Conservation (phyloP, 2,113 vertebrate genomes). For the Caranx melampygus region DNA sequence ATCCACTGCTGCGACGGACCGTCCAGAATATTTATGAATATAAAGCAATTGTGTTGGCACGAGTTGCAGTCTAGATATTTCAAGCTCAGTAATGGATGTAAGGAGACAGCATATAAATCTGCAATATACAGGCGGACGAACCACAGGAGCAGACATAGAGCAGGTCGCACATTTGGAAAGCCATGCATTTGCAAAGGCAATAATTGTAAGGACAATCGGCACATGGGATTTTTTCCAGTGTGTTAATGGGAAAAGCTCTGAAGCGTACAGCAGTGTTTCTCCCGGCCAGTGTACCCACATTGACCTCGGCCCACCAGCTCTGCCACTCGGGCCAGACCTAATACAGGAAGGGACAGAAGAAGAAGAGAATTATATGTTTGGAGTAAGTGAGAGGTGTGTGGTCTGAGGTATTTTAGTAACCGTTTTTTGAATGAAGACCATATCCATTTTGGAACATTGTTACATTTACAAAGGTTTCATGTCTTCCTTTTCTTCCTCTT, state of each 20-base stretch:
- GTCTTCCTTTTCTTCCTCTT: not conserved
- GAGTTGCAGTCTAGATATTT: constrained; percentile 49
- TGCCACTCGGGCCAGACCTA: constrained; percentile 16
- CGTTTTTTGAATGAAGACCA: constrained; percentile 12
- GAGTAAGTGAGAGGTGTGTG: not conserved
- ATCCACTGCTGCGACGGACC: constrained; percentile 7
- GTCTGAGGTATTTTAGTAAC: not conserved
- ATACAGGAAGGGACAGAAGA: constrained; percentile 3
- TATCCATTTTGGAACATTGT: not conserved
- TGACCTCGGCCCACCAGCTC: constrained; percentile 33
- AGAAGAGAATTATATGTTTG: constrained; percentile 5
- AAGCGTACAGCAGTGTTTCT: constrained; percentile 41
- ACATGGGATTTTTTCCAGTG: constrained; percentile 20
- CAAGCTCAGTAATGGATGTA: constrained; percentile 49
- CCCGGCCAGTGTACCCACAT: constrained; percentile 17
- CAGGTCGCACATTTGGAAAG: constrained; percentile 30
- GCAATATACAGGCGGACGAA: constrained; percentile 24
- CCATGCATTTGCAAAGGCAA: constrained; percentile 49
- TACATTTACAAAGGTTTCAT: not conserved
- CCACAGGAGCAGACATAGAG: constrained; percentile 25
- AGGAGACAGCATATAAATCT: constrained; percentile 58
- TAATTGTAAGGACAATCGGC: constrained; percentile 22
- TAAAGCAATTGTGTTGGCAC: constrained; percentile 62
- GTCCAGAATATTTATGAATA: constrained; percentile 63
- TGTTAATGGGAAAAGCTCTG: constrained; percentile 63